Conservation (phyloP, 2,797 vertebrate species). For the Acanthis flammea region DNA sequence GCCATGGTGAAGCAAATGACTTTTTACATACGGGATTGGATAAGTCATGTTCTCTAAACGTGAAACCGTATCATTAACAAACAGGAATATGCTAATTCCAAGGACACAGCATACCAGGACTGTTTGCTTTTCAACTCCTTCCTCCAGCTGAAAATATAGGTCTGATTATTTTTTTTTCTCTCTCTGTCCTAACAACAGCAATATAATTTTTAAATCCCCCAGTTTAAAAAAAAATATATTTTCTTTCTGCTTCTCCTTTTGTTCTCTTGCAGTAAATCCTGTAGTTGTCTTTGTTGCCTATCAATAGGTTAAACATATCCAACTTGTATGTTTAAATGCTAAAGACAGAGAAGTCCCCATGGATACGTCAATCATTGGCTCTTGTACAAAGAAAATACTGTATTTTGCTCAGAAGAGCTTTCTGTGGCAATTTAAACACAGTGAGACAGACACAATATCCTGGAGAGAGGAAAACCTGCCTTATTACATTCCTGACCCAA, state of each 20-base stretch:
- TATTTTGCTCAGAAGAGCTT: constrained; percentile 83
- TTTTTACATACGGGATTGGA: not conserved
- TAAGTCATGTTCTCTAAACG: not conserved
- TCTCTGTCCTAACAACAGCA: not conserved
- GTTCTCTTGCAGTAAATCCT: constrained; percentile 26
- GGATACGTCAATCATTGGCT: constrained; percentile 84
- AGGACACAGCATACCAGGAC: not conserved
- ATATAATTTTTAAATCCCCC: not conserved
- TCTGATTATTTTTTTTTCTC: not conserved
- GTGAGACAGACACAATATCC: constrained; percentile 90
- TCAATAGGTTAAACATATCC: constrained; percentile 73
- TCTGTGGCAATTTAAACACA: constrained; percentile 84
- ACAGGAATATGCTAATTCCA: not conserved
- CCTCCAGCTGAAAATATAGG: not conserved
- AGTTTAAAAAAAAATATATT: not conserved
- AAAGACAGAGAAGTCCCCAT: constrained; percentile 76
- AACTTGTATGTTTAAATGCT: constrained; percentile 71
- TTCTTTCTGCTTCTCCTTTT: constrained; percentile 22
- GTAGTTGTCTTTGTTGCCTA: constrained; percentile 28
- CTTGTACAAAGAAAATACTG: constrained; percentile 84
- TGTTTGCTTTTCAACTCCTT: not conserved
- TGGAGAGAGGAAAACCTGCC: constrained; percentile 82
- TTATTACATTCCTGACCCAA: constrained; percentile 88
- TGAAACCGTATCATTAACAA: not conserved
- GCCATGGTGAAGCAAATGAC: fast-evolving